A percentile compares a stretch with the other conserved stretches of the same genome.
phyloP scores from a whole-genome alignment of 2,797 vertebrate species.

The Cyclopterus lumpus region DNA sequence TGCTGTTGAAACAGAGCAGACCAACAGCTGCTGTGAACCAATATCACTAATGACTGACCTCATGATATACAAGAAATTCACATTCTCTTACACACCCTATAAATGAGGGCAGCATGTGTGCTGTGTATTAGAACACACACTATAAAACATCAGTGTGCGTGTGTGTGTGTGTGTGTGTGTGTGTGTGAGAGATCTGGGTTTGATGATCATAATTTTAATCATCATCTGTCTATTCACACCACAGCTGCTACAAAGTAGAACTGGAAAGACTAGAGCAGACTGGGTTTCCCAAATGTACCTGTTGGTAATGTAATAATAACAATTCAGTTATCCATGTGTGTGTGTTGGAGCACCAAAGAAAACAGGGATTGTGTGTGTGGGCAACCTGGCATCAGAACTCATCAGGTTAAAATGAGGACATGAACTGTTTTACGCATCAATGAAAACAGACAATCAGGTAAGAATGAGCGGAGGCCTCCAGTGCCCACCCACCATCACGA shows the following conservation, averaged over 20 bases:
- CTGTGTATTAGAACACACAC: conserved; percentile 18
- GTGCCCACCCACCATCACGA: conserved; percentile 13
- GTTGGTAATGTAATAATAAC: neutral
- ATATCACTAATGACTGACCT: conserved; percentile 80
- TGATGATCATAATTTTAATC: conserved; percentile 72
- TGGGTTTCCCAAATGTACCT: neutral
- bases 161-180: conserved; percentile 31
- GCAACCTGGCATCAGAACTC: neutral
- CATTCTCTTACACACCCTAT: conserved; percentile 35
- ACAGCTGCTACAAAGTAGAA: conserved; percentile 64
- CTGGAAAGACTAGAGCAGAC: conserved; percentile 28
- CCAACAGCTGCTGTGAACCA: conserved; percentile 75
- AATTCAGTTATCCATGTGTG: neutral
- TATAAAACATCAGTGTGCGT: neutral
- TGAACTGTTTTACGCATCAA: conserved; percentile 15
- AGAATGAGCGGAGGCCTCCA: conserved; percentile 2
- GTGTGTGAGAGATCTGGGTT: conserved; percentile 61
- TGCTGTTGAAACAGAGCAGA: conserved; percentile 59
- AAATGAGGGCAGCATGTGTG: conserved; percentile 38
- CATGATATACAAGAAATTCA: conserved; percentile 41
- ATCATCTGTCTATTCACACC: conserved; percentile 68
- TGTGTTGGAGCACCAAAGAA: neutral
- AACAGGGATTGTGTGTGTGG: neutral
- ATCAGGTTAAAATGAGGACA: conserved; percentile 11
- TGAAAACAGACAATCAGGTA: conserved; percentile 10